Evolutionary conservation across 2,888 invertebrate genomes (phyloP), one percentile per base, ranked within the genome.

Genomic region (Cephus runcator): DNA sequence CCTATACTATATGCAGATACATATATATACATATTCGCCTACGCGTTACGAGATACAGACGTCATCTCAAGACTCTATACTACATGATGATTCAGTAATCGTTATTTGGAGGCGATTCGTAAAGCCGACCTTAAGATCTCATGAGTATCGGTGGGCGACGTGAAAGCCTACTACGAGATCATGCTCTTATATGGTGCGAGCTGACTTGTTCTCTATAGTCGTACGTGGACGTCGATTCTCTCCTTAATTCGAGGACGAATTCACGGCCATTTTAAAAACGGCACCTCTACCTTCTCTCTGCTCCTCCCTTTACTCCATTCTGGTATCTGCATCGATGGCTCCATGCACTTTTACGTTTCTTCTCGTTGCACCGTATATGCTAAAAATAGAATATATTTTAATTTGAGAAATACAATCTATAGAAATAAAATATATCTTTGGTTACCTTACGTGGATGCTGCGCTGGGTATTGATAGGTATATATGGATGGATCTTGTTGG

Each of bases 171-270:
- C 84, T 87, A 87, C 86, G 88, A 84, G 80, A 56, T 56, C 81
- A 88, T 88, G 87, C 80, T 84, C 88, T 87, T 88, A 88, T 88
- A 88, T 87, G 88, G 88, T 77, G 81, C 78, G 80, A 82, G 80
- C 82, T 85, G 85, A 87, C 85, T 85, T 82, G 82, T 56, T 23
- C 23, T 56, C 56, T 56, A 56, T 56, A 56, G 56, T 56, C 23
- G 23, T 84, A 83, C 84, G 82, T n/a, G 76, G 78, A 81, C 75
- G 78, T 73, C 82, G 79, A 80, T 82, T 79, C 76, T 79, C 76
- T 81, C 82, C 83, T 80, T 80, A 82, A 81, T 83, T 85, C 87
- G 84, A 87, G 87, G 88, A 76, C 86, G 34, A 86, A 88, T 86
- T 79, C 81, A 80, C 76, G 83, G 82, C 77, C 77, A 40, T 56